Evolutionary conservation across 2,888 invertebrate genomes (phyloP), one percentile per base, ranked within the genome.

Genomic region (Heliconius hortense): DNA sequence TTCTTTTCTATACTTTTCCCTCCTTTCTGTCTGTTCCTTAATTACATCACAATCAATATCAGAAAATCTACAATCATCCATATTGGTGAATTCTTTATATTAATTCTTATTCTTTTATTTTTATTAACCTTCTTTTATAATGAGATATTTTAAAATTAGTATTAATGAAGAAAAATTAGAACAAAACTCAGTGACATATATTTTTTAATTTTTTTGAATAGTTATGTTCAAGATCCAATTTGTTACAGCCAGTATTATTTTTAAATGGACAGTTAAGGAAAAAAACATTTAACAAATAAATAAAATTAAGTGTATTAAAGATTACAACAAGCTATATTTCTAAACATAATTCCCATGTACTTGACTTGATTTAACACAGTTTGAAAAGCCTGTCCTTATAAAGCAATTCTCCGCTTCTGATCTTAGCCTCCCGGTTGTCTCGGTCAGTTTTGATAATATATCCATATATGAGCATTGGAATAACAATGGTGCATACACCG

Each of bases 391-490:
- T 95, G 84, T 97, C 97, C 83, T 94, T 96, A 90, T 97, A 97
- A 62, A 95, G 94, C 2, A 97, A 94, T 90, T 97, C 95, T 39
- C 98, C 97, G 70, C 94, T 95, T 78, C 97, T 95, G 80, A 95
- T 95, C 79, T 90, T 83, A 0, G 91, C 80, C 84, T 97, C 97
- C 62, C 92, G 87, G 0, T 81, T 77, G 4, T 93, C 91, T 84
- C 96, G 94, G 1, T 94, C 90, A 0, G 82, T 85, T 84, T 95
- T 94, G 39, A 96, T 67, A 0, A 92, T 77, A 82, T 94, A 96
- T 8, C 94, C 95, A 78, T 94, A 95, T 0, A 87, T 67, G 10
- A 88, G 80, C 85, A 96, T 95, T 0, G 96, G 96, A 8, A 96
- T 59, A 4, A 96, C 84, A 13, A 96, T 83, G 24, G 92, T 81